Evolutionary conservation across 2,888 invertebrate species (phyloP).

Genomic region (Willowsia nigromaculata): DNA sequence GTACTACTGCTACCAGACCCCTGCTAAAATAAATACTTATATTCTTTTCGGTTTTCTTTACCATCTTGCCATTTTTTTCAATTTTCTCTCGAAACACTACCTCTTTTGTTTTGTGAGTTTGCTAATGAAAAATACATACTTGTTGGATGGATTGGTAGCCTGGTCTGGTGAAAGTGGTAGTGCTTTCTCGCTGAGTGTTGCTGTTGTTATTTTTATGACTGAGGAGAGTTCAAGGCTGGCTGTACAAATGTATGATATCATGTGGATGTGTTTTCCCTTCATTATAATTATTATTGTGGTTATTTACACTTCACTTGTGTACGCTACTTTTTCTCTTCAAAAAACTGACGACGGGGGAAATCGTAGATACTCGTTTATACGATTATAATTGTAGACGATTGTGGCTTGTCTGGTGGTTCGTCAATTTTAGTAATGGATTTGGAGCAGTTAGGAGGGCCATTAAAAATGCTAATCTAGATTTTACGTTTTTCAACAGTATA

Average conservation of each 20-base stretch:
- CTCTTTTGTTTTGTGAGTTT: background rate
- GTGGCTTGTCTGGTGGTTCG: no score
- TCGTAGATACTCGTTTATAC: no score
- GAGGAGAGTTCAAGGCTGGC: background rate
- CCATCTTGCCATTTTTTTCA: background rate
- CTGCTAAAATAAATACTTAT: background rate
- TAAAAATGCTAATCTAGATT: no score
- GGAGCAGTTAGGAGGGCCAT: no score
- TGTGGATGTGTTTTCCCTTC: background rate
- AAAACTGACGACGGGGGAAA: no score
- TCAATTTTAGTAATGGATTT: no score
- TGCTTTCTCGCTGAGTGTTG: background rate
- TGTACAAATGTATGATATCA: background rate
- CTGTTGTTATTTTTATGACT: background rate
- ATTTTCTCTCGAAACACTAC: background rate
- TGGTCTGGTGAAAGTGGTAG: background rate
- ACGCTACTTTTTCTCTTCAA: background rate
- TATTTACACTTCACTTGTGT: background rate
- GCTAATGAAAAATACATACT: constrained; percentile 20
- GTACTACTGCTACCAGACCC: background rate
- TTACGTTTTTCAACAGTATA: no score
- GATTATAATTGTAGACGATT: no score
- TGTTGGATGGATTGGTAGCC: background rate
- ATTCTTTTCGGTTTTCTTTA: background rate
- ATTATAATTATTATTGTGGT: background rate